These are phyloP conservation scores for Macaria notata DNA, from an alignment of 2,888 invertebrate species.

Conservation along the genomic window DNA sequence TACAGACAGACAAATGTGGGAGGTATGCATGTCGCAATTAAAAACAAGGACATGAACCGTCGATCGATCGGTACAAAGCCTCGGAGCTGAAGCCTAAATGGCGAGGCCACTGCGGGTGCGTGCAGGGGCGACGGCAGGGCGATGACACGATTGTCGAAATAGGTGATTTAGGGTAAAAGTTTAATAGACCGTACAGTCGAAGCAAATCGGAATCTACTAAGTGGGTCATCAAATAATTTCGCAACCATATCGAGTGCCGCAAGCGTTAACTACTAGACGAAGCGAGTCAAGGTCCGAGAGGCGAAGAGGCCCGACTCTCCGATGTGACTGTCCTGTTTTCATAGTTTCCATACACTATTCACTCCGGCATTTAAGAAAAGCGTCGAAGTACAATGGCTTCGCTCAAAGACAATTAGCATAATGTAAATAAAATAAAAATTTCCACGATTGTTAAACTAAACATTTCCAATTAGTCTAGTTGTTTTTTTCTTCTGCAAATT, in stretches of 20 bases:
- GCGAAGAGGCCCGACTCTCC: constrained; percentile 48
- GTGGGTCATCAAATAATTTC: constrained; percentile 79
- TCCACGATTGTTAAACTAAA: background rate
- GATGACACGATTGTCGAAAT: constrained; percentile 52
- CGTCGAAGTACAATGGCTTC: constrained; percentile 24
- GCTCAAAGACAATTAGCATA: constrained; percentile 13
- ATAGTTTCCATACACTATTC: constrained; percentile 15
- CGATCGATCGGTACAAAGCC: constrained; percentile 40
- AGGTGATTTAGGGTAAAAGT: constrained; percentile 60
- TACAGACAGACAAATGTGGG: constrained; percentile 19
- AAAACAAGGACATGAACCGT: constrained; percentile 40
- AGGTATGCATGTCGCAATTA: constrained; percentile 30
- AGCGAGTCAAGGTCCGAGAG: constrained; percentile 70
- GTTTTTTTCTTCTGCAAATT: too few species aligned
- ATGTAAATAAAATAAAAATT: constrained; percentile 3
- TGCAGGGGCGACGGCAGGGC: constrained; percentile 32
- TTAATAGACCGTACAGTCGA: constrained; percentile 59
- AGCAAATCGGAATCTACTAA: constrained; percentile 74
- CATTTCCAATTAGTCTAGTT: background rate
- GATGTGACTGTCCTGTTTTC: constrained; percentile 19
- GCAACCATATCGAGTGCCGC: constrained; percentile 69
- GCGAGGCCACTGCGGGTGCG: constrained; percentile 45
- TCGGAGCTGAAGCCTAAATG: constrained; percentile 41
- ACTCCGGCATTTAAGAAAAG: constrained; percentile 17
- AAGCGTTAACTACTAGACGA: constrained; percentile 74